Evolutionary conservation across 2,888 invertebrate species (phyloP), one percentile per base, ranked within the genome.

Genomic region (Tetramorium bicarinatum): DNA sequence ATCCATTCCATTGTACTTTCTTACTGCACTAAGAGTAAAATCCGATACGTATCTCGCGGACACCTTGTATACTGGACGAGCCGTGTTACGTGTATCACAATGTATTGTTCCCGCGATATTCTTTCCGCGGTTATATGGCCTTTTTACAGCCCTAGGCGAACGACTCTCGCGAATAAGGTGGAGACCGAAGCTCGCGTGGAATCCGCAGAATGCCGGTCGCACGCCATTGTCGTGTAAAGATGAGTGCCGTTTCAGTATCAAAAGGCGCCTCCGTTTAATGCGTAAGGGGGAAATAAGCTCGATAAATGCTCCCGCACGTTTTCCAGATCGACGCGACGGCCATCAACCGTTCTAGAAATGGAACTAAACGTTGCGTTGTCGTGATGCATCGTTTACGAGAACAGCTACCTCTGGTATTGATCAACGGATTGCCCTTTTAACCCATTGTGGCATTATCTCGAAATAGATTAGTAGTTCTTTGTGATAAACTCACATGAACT

Each of bases 61-160:
- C 49, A 75, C 34, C 61, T 47, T 9, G 15, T 75, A 61, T 75
- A 61, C 44, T 47, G 15, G 44, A 61, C 15, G 21, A 54, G 52
- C 15, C 54, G 11, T 74, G n/a, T n/a, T n/a, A n/a, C n/a, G n/a
- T n/a, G 61, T 61, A 47, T 61, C 44, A n/a, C 74, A 11, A 47
- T 25, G 75, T 75, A 75, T 75, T 75, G 61, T 75, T 61, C 29
- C 44, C 34, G 15, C 29, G 75, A 75, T 75, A 75, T 75, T 75
- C 75, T 47, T 75, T 61, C 15, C 47, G 21, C 75, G 61, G 41
- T 47, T 75, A 47, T 75, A 75, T 34, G 75, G 34, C 9, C 75
- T 61, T 75, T 61, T 75, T 75, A 75, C 49, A 34, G 47, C 34
- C 47, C n/a, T 61, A 47, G 34, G 21, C 44, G 61, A 75, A 75